Conservation (phyloP, 2,888 invertebrate species). For the Caradrina kadenii region DNA sequence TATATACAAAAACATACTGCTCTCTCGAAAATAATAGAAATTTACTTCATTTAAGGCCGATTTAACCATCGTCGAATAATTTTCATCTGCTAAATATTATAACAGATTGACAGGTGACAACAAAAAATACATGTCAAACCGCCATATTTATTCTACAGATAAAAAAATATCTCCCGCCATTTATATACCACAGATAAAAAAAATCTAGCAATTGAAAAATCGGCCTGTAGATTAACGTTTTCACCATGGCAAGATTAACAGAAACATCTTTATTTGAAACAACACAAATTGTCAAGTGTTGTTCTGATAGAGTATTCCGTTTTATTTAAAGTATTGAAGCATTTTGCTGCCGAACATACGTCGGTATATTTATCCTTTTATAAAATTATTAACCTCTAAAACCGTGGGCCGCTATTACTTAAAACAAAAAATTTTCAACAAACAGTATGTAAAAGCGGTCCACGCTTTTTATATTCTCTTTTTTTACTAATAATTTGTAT, state of each 20-base stretch:
- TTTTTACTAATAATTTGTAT: no score
- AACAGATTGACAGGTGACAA: no score
- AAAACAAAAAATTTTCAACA: no score
- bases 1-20: conserved; percentile 58
- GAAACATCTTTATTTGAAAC: neutral
- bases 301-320: neutral
- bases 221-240: neutral
- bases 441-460: no score
- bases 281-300: neutral
- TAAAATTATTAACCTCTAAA: no score
- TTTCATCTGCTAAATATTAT: neutral
- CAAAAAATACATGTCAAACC: no score
- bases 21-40: conserved; percentile 42
- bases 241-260: neutral
- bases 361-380: no score
- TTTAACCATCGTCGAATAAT: neutral
- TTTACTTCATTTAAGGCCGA: neutral
- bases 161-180: neutral
- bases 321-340: no score
- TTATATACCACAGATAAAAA: neutral
- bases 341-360: no score
- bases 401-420: no score
- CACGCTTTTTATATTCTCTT: no score
- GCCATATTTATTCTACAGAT: neutral
- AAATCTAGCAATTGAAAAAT: neutral